Evolutionary conservation across 2,797 vertebrate species (phyloP), one percentile per base, ranked within the genome.

Genomic region (Macroramphosus scolopax): DNA sequence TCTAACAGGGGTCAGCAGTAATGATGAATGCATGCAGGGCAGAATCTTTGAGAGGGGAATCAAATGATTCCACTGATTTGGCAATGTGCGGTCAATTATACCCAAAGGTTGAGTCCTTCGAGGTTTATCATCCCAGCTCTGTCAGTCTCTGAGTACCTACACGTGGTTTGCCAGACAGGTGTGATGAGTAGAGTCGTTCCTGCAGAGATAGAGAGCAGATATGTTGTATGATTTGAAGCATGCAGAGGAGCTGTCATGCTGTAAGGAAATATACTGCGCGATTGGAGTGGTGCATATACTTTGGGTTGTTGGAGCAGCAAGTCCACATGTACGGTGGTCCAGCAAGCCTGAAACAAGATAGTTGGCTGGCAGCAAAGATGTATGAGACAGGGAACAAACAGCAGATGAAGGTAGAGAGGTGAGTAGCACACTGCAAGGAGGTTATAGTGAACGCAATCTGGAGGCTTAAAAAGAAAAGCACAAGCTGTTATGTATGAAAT

Each of bases 1-100:
- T 52, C 34, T 32, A 52, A 73, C 57, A 33, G 61, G 25, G 64
- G 59, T 68, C 54, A 36, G 45, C 28, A 5, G 45, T 49, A 62
- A 70, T 30, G 44, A 68, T 2, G 31, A 33, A 14, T 3, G 2
- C 24, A 17, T 40, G 43, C 59, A 38, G 64, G 70, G 44, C 51
- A 48, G 13, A 16, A 9, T 42, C 26, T 61, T 25, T 43, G 15
- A 34, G 49, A 52, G 42, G 31, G 33, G 63, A 64, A 70, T 66
- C 26, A 61, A 43, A 71, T 63, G n/a, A 47, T 42, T 25, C 39
- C 31, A 20, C 40, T 35, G 44, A 48, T 51, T 16, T 33, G 25
- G 18, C 12, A 13, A 26, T 10, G 31, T 37, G 37, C 65, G 73
- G 64, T 68, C 53, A 56, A 11, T 32, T 15, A 49, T 35, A 26